These are phyloP conservation scores for Cyprinodon tularosa DNA, from an alignment of 2,113 vertebrate genomes.

Conservation along the genomic window DNA sequence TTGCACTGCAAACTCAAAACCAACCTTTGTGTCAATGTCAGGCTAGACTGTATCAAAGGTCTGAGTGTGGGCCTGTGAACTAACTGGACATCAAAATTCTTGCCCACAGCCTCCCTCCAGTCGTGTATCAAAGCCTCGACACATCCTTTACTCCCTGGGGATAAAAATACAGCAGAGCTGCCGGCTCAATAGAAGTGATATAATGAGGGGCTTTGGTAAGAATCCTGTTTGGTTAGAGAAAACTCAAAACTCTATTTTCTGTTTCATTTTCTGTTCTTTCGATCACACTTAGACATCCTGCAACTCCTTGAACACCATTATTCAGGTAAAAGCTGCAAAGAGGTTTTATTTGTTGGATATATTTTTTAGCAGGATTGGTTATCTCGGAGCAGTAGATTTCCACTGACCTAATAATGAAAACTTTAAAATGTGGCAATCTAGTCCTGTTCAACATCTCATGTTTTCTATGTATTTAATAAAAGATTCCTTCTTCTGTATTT, in stretches of 20 bases:
- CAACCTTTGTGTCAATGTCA: neutral
- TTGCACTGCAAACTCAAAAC: neutral
- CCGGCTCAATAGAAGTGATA: slow-evolving; percentile 25
- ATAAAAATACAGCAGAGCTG: slow-evolving; percentile 21
- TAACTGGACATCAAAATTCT: slow-evolving; percentile 18
- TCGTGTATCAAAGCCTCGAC: slow-evolving; percentile 31
- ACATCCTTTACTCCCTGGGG: slow-evolving; percentile 24
- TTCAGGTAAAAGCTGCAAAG: neutral
- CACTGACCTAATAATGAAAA: neutral
- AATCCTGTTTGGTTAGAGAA: slow-evolving; percentile 36
- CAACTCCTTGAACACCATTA: neutral
- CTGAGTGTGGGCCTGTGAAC: slow-evolving; percentile 1
- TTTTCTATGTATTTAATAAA: neutral
- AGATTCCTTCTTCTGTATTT: neutral
- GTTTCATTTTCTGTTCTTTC: neutral
- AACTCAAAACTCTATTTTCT: neutral
- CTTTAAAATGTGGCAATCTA: neutral
- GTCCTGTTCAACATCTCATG: neutral
- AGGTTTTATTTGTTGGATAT: neutral
- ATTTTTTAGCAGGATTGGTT: neutral
- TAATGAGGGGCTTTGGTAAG: slow-evolving; percentile 55
- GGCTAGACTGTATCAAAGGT: neutral
- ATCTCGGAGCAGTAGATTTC: neutral
- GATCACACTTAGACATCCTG: neutral
- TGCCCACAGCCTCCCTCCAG: slow-evolving; percentile 11